A percentile compares a stretch with the other conserved stretches of the same genome.
Conservation (phyloP, 2,888 invertebrate species). For the Acanthopleura granulata region DNA sequence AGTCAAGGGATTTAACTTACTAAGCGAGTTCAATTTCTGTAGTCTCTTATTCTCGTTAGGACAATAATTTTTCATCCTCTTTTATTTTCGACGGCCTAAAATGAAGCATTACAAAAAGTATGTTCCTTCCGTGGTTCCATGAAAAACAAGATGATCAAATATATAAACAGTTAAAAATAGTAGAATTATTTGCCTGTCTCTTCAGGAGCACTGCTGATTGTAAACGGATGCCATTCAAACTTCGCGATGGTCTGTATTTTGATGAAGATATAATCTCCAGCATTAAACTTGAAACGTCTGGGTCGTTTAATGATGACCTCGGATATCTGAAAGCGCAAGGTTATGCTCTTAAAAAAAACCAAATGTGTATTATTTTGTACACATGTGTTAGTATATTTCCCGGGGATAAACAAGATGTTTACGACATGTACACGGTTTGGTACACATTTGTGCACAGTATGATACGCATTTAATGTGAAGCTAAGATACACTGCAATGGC, state of each 20-base stretch:
- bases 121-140: too few relatives aligned
- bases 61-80: too few relatives aligned
- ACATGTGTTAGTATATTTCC: too few relatives aligned
- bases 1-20: too few relatives aligned
- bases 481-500: too few relatives aligned
- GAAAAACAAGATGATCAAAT: not conserved
- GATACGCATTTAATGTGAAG: not conserved
- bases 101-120: too few relatives aligned
- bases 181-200: conserved; percentile 78
- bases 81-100: too few relatives aligned
- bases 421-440: not conserved
- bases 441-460: not conserved
- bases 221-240: conserved; percentile 98
- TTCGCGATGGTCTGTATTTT: conserved; percentile 92
- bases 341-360: not conserved
- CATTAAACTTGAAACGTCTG: conserved; percentile 86
- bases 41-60: too few relatives aligned
- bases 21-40: too few relatives aligned
- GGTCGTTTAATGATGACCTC: conserved; percentile 82
- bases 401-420: not conserved
- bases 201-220: conserved; percentile 95
- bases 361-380: too few relatives aligned
- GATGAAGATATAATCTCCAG: conserved; percentile 94
- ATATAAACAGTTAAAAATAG: not conserved
- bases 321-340: not conserved